These are phyloP conservation scores for Ceuthmochares aereus DNA, from an alignment of 2,113 vertebrate species.

Conservation along the genomic window DNA sequence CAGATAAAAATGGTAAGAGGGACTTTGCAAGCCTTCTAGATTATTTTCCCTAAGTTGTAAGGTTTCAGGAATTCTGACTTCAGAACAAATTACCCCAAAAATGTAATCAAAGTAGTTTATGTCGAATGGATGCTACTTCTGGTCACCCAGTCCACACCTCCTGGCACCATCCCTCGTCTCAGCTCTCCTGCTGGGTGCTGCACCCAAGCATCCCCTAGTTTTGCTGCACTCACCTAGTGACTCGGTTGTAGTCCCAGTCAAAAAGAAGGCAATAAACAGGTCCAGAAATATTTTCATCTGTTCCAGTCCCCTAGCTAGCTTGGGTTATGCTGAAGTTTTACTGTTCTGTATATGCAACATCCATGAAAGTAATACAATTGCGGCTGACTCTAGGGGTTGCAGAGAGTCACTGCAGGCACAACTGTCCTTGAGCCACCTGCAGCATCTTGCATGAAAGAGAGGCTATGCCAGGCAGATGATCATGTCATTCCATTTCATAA, in stretches of 20 bases:
- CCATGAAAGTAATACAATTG: not conserved
- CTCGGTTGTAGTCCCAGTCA: not conserved
- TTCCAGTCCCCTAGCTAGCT: not conserved
- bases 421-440: not conserved
- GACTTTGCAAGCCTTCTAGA: not conserved
- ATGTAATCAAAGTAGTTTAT: not conserved
- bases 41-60: not conserved
- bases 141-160: not conserved
- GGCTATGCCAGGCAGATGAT: not conserved
- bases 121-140: not conserved
- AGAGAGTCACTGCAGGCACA: not conserved
- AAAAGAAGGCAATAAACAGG: not conserved
- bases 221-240: rapidly evolving
- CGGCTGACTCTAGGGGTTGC: not conserved
- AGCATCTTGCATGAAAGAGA: not conserved
- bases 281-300: not conserved
- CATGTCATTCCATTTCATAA: not conserved
- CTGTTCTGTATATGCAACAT: not conserved
- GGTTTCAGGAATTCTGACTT: not conserved
- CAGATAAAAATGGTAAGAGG: not conserved
- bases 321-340: not conserved
- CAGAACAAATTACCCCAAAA: not conserved
- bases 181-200: not conserved
- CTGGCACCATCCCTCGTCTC: not conserved
- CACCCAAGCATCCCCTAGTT: not conserved